Conservation (phyloP, 2,888 invertebrate species). For the Yponomeuta sedellus region DNA sequence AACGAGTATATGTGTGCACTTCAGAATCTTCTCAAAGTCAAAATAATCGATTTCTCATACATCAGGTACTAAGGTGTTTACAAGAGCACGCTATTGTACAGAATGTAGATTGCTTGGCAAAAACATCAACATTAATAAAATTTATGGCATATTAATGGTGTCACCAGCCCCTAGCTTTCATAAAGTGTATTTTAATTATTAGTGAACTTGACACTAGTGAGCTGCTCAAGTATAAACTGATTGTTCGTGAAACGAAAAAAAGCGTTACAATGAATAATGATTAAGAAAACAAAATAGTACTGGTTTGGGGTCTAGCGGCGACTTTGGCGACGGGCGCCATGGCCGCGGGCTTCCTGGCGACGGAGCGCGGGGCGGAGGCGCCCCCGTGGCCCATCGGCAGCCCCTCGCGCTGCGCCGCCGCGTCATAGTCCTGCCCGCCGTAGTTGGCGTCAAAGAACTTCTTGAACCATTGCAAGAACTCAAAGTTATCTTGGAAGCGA, state of each 20-base stretch:
- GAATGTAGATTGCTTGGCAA: no score
- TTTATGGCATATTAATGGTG: no score
- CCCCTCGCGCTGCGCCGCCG: conserved; percentile 89
- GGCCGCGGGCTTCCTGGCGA: conserved; percentile 56
- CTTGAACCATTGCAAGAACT: conserved; percentile 99
- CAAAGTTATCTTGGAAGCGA: conserved; percentile 99
- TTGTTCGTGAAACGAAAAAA: neutral
- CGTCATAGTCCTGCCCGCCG: conserved; percentile 95
- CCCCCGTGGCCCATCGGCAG: conserved; percentile 89
- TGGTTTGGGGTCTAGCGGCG: conserved; percentile 79
- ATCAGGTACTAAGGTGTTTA: no score
- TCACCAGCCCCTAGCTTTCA: no score
- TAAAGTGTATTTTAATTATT: no score
- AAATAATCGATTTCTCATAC: no score
- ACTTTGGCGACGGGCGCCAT: conserved; percentile 73
- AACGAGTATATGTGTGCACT: no score
- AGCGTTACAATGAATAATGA: conserved; percentile 2
- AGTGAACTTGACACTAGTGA: no score
- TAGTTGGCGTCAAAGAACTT: conserved; percentile 99
- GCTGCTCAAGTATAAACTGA: neutral
- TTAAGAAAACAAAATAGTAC: conserved; percentile 56
- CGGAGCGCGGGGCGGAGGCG: conserved; percentile 72
- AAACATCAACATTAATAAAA: no score
- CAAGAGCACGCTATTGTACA: no score
- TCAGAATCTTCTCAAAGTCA: no score